Evolutionary conservation across 2,113 vertebrate genomes (phyloP).

Genomic region (Sphyrna mokarran): DNA sequence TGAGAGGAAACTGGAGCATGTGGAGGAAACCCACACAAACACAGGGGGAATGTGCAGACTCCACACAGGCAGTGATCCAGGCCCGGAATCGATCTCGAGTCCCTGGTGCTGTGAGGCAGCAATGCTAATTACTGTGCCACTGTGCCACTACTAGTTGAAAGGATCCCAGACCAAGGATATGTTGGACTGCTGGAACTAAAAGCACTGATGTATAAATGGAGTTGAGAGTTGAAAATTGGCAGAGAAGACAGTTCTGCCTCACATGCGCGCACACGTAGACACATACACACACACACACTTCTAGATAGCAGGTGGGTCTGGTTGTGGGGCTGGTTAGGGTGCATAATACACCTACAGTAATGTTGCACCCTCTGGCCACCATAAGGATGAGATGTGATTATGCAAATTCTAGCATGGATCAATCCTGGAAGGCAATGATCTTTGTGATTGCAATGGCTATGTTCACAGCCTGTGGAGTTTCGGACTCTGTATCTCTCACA

Average conservation of each 20-base stretch:
- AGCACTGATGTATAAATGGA: neutral
- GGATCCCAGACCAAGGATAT: neutral
- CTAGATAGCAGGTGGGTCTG: neutral
- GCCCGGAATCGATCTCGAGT: too few relatives aligned
- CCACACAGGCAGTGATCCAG: too few relatives aligned
- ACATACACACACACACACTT: too few relatives aligned
- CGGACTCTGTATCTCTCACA: neutral
- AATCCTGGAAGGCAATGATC: neutral
- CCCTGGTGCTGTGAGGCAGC: too few relatives aligned
- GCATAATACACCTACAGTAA: neutral
- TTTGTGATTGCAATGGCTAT: neutral
- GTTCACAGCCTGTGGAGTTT: neutral
- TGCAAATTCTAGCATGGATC: neutral
- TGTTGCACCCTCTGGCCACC: neutral
- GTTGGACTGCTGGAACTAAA: neutral
- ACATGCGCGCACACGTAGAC: neutral
- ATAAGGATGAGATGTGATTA: neutral
- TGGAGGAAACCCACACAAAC: too few relatives aligned
- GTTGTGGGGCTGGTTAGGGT: neutral
- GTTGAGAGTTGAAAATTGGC: neutral
- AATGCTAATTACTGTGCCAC: too few relatives aligned
- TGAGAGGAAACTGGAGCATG: too few relatives aligned
- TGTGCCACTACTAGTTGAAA: neutral
- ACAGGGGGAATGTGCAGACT: too few relatives aligned
- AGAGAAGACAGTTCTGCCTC: neutral